phyloP scores from a whole-genome alignment of 2,113 vertebrate genomes.

The Corythornis madagascariensis region DNA sequence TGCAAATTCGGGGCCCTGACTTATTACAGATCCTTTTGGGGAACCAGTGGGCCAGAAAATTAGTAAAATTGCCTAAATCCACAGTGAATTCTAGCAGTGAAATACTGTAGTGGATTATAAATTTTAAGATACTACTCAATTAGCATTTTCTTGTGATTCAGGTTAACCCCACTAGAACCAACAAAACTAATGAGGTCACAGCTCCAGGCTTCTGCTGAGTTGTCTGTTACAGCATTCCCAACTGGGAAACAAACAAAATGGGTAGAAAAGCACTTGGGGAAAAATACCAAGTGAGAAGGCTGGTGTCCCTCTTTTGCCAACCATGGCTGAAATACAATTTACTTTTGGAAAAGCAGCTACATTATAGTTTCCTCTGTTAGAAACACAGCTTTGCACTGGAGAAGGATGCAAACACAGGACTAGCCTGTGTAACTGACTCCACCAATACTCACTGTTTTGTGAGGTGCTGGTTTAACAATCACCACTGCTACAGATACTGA shows the following conservation, averaged over 20 bases:
- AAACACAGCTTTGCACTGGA: neutral
- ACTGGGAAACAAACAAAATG: neutral
- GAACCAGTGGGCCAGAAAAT: neutral
- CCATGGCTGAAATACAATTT: accelerated
- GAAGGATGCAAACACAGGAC: neutral
- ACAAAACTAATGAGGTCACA: neutral
- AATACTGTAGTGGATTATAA: neutral
- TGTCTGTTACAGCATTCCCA: neutral
- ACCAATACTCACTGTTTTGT: accelerated
- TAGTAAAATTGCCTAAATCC: neutral
- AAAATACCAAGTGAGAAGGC: neutral
- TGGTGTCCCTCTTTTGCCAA: neutral
- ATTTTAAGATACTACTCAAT: neutral
- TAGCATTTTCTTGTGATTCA: neutral
- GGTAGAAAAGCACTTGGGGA: neutral
- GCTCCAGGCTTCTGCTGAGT: neutral
- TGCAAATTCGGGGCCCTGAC: neutral
- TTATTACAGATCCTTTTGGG: neutral
- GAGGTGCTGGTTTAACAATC: neutral
- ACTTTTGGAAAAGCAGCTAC: neutral
- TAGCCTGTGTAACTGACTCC: accelerated
- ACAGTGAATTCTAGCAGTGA: neutral
- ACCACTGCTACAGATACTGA: neutral
- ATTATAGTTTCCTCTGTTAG: neutral
- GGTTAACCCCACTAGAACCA: neutral